Conservation (phyloP, 2,797 vertebrate genomes). For the Dermochelys coriacea region DNA sequence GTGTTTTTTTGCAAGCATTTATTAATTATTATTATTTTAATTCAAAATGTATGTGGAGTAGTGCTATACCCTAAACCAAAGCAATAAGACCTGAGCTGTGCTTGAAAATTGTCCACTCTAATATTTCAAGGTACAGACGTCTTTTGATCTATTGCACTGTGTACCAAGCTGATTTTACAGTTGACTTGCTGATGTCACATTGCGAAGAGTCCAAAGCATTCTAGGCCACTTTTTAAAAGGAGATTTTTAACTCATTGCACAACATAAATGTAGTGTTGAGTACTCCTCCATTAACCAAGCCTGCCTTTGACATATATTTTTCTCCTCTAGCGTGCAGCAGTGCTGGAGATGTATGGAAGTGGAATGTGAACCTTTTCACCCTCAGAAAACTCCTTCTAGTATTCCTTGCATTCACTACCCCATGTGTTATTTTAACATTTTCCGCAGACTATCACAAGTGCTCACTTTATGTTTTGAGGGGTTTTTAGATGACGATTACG, state of each 20-base stretch:
- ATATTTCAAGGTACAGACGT: not conserved
- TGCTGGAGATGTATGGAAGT: not conserved
- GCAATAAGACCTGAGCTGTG: not conserved
- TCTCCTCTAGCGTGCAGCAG: not conserved
- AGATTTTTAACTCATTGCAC: not conserved
- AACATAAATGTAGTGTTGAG: not conserved
- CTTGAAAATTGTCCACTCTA: not conserved
- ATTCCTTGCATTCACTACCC: not conserved
- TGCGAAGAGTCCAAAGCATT: not conserved
- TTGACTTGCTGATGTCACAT: not conserved
- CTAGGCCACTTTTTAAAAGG: not conserved
- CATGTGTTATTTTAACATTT: not conserved
- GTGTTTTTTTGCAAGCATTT: not conserved
- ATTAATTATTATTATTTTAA: slow-evolving; percentile 26
- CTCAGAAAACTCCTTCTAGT: not conserved
- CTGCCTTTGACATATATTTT: not conserved
- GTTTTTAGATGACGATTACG: not conserved
- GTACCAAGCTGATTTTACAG: not conserved
- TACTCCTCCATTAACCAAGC: not conserved
- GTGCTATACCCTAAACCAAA: not conserved
- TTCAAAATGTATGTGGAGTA: slow-evolving; percentile 22
- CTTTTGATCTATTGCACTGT: not conserved
- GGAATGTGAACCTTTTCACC: not conserved
- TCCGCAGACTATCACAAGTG: not conserved
- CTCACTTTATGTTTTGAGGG: not conserved